These are phyloP conservation scores for Oreonectes daqikongensis DNA, from an alignment of 2,797 vertebrate genomes.

Conservation along the genomic window DNA sequence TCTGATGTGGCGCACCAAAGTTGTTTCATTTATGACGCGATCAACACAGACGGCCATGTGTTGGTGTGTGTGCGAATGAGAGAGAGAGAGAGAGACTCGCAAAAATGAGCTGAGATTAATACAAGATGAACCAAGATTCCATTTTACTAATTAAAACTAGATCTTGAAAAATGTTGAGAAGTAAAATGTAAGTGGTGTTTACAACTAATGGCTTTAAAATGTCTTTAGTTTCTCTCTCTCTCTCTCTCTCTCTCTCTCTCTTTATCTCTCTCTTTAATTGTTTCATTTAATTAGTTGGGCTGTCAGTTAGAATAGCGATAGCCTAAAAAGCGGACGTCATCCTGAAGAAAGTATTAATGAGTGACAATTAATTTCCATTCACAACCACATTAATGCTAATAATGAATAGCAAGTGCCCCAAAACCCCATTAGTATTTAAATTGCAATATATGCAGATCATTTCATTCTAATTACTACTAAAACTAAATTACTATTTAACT, in stretches of 20 bases:
- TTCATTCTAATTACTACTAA: not conserved
- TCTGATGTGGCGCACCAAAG: constrained; percentile 55
- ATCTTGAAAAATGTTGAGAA: not conserved
- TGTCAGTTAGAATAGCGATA: constrained; percentile 49
- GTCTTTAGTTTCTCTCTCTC: not conserved
- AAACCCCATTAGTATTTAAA: constrained; percentile 32
- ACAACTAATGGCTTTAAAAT: not conserved
- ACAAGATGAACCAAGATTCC: not conserved
- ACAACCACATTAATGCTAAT: constrained; percentile 47
- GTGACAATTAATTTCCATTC: constrained; percentile 41
- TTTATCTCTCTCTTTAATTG: constrained; percentile 37
- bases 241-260: constrained; percentile 7
- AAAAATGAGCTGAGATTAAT: not conserved
- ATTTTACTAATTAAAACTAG: not conserved
- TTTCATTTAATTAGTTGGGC: constrained; percentile 49
- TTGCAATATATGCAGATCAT: constrained; percentile 11
- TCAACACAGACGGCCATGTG: constrained; percentile 46
- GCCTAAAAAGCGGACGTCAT: constrained; percentile 46
- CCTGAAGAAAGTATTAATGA: constrained; percentile 44
- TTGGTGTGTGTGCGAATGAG: not conserved
- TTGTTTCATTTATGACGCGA: constrained; percentile 52
- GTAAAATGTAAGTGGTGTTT: too few species aligned
- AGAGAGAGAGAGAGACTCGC: not conserved
- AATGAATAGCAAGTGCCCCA: constrained; percentile 47
- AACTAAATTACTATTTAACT: not conserved